Evolutionary conservation across 2,797 vertebrate genomes (phyloP).

Genomic region (Falco naumanni): DNA sequence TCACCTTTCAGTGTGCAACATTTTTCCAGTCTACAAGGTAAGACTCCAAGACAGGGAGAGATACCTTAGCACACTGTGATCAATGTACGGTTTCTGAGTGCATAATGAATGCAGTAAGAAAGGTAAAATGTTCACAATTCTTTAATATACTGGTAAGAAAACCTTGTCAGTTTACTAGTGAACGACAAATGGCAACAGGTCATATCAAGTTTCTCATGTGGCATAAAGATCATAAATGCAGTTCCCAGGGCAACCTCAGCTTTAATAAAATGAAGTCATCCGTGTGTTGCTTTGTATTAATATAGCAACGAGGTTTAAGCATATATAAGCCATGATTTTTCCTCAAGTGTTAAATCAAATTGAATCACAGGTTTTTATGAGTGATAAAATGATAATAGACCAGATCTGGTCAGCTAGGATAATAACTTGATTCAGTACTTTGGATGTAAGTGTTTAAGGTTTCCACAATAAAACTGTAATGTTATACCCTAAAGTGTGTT

Average conservation of each 20-base stretch:
- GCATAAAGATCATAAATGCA: conserved; percentile 66
- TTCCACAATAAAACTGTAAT: conserved; percentile 97
- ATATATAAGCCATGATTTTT: conserved; percentile 66
- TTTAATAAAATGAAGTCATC: conserved; percentile 82
- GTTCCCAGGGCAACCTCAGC: conserved; percentile 71
- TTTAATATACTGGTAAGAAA: conserved; percentile 44
- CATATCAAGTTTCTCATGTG: conserved; percentile 66
- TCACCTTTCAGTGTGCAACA: not conserved
- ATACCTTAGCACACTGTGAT: not conserved
- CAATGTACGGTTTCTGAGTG: conserved; percentile 1
- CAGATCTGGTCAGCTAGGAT: conserved; percentile 85
- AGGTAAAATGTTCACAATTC: conserved; percentile 25
- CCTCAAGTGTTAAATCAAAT: conserved; percentile 79
- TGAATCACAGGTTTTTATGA: conserved; percentile 80
- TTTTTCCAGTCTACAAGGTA: not conserved
- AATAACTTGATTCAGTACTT: conserved; percentile 97
- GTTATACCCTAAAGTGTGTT: conserved; percentile 97
- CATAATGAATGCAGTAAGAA: conserved; percentile 49
- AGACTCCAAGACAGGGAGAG: not conserved
- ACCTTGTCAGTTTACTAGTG: conserved; percentile 62
- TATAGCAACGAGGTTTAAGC: conserved; percentile 69
- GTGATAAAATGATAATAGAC: conserved; percentile 81
- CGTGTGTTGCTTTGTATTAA: conserved; percentile 76
- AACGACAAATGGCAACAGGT: conserved; percentile 70
- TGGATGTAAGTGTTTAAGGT: conserved; percentile 96